phyloP scores from a whole-genome alignment of 1,140 invertebrate genomes.

The Samia ricini region DNA sequence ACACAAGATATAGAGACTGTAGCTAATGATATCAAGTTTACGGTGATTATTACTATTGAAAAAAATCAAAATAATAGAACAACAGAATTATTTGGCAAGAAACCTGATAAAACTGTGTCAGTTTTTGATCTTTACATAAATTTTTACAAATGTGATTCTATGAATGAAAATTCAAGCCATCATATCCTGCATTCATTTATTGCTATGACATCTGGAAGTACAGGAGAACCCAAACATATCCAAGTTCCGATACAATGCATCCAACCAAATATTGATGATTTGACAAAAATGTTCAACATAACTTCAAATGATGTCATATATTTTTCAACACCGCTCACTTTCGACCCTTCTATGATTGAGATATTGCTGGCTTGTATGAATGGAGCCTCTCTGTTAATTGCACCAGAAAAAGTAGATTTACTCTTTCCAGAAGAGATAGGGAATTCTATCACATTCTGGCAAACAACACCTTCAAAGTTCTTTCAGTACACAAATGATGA shows the following conservation, averaged over 20 bases:
- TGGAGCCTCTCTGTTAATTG: conserved; percentile 82
- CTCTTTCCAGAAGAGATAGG: conserved; percentile 54
- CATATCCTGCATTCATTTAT: conserved; percentile 65
- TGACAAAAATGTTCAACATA: conserved; percentile 78
- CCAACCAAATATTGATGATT: conserved; percentile 80
- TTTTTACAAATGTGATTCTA: conserved; percentile 43
- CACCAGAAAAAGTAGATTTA: conserved; percentile 76
- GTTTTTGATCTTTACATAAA: conserved; percentile 52
- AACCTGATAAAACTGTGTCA: conserved; percentile 47
- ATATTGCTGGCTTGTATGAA: conserved; percentile 82
- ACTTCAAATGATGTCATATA: conserved; percentile 81
- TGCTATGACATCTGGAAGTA: conserved; percentile 83
- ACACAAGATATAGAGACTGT: conserved; percentile 42
- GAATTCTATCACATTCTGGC: conserved; percentile 81
- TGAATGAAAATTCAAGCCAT: conserved; percentile 26
- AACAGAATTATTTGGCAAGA: conserved; percentile 41
- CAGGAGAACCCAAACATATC: conserved; percentile 81
- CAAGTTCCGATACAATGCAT: conserved; percentile 81
- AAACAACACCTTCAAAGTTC: conserved; percentile 88
- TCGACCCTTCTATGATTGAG: conserved; percentile 90
- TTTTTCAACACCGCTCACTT: conserved; percentile 86
- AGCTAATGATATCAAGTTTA: conserved; percentile 44
- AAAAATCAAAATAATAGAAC: conserved; percentile 21
- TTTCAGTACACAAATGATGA: conserved; percentile 76
- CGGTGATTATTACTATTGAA: conserved; percentile 46